Evolutionary conservation across 2,797 vertebrate species (phyloP).

Genomic region (Percopsis omiscomaycus): DNA sequence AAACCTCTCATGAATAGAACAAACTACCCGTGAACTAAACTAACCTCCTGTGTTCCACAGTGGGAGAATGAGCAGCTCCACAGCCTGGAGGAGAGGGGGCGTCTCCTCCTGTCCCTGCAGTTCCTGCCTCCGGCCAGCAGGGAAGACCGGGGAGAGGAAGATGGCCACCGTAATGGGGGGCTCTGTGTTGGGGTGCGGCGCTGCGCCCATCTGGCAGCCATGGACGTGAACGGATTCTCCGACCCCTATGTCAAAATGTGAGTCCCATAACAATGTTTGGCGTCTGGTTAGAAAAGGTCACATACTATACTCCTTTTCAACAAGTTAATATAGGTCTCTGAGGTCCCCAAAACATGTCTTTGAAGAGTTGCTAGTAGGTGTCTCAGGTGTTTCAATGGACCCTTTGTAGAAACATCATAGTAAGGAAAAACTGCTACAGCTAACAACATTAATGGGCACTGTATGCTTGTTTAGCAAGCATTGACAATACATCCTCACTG

Average conservation of each 20-base stretch:
- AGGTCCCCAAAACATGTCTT: too few relatives aligned
- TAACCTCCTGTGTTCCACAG: conserved; percentile 48
- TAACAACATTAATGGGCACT: too few relatives aligned
- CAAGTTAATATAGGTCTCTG: too few relatives aligned
- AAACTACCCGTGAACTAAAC: background rate
- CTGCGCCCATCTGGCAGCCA: conserved; percentile 87
- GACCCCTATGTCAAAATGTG: conserved; percentile 91
- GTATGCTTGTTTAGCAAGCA: too few relatives aligned
- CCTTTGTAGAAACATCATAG: too few relatives aligned
- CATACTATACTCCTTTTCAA: too few relatives aligned
- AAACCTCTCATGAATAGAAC: background rate
- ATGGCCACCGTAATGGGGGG: conserved; percentile 54
- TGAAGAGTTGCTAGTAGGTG: too few relatives aligned
- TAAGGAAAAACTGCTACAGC: too few relatives aligned
- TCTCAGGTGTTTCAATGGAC: too few relatives aligned
- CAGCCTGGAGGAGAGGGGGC: conserved; percentile 84
- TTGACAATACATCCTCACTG: too few relatives aligned
- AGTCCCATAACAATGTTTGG: conserved; percentile 44
- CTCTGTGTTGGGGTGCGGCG: conserved; percentile 83
- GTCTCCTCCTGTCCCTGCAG: conserved; percentile 83
- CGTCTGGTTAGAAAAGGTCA: too few relatives aligned
- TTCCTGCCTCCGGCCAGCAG: conserved; percentile 64
- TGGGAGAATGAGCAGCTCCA: conserved; percentile 84
- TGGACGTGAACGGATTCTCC: conserved; percentile 90
- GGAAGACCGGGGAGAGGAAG: conserved; percentile 19